These are phyloP conservation scores for Malacoraja senta DNA, from an alignment of 2,797 vertebrate species.

Conservation along the genomic window DNA sequence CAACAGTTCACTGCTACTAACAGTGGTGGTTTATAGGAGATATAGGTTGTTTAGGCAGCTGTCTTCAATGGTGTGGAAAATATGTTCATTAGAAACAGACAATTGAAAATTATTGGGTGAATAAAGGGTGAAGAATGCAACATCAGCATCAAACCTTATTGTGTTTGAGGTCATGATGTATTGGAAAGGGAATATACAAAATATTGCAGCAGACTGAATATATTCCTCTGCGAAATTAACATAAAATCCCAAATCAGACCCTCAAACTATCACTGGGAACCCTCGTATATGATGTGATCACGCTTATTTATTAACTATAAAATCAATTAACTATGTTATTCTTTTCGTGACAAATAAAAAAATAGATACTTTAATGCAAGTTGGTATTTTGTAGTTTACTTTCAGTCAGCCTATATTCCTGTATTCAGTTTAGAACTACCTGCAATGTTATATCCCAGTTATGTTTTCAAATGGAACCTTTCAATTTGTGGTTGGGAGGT, in stretches of 20 bases:
- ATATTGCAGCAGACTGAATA: background rate
- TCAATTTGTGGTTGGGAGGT: background rate
- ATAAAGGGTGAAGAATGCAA: background rate
- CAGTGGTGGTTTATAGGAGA: background rate
- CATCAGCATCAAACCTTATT: background rate
- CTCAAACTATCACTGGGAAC: background rate
- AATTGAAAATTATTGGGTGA: background rate
- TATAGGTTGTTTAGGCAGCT: background rate
- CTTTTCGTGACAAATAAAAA: background rate
- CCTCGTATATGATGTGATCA: background rate
- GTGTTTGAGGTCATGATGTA: background rate
- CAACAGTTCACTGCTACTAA: background rate
- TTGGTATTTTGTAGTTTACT: background rate
- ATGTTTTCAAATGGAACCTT: background rate
- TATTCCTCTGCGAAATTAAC: background rate
- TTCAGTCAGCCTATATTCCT: background rate
- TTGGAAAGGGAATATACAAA: background rate
- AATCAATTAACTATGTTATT: background rate
- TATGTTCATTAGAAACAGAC: background rate
- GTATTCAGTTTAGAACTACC: background rate
- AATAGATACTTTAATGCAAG: background rate
- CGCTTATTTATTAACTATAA: background rate
- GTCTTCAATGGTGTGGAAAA: background rate
- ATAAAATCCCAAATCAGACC: too few relatives aligned
- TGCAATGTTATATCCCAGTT: background rate